These are phyloP conservation scores for Plagodis dolabraria DNA, from an alignment of 2,888 invertebrate genomes.

Conservation along the genomic window DNA sequence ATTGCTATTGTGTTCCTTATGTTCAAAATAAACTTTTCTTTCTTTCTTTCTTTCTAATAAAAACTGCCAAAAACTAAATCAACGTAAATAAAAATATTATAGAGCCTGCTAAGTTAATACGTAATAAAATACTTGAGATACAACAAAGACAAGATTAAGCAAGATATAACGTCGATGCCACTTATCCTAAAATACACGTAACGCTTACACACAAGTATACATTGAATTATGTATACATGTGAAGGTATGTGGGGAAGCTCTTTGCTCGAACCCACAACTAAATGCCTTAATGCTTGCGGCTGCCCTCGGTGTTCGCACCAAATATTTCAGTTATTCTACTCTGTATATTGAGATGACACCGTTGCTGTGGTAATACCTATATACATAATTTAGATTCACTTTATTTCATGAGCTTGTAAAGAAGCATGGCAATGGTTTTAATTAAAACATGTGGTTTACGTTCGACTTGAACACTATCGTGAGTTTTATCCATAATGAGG, in stretches of 20 bases:
- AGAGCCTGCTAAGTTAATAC: too few species aligned
- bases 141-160: background rate
- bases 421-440: too few species aligned
- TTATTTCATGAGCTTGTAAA: too few species aligned
- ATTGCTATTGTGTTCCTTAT: too few species aligned
- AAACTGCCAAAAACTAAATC: too few species aligned
- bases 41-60: too few species aligned
- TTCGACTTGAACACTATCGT: too few species aligned
- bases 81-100: too few species aligned
- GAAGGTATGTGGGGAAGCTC: slow-evolving; percentile 18
- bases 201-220: background rate
- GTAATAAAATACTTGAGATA: background rate
- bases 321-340: slow-evolving; percentile 32
- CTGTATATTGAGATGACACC: slow-evolving; percentile 17
- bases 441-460: too few species aligned
- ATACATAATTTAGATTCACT: too few species aligned
- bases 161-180: background rate
- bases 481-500: too few species aligned
- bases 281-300: slow-evolving; percentile 34
- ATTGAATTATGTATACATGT: background rate
- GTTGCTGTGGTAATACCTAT: background rate
- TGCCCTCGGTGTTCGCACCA: slow-evolving; percentile 13
- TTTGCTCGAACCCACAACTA: slow-evolving; percentile 26
- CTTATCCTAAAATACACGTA: slow-evolving; percentile 2
- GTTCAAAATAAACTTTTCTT: too few species aligned